Conservation (phyloP, 2,797 vertebrate genomes). For the Chiloscyllium punctatum region DNA sequence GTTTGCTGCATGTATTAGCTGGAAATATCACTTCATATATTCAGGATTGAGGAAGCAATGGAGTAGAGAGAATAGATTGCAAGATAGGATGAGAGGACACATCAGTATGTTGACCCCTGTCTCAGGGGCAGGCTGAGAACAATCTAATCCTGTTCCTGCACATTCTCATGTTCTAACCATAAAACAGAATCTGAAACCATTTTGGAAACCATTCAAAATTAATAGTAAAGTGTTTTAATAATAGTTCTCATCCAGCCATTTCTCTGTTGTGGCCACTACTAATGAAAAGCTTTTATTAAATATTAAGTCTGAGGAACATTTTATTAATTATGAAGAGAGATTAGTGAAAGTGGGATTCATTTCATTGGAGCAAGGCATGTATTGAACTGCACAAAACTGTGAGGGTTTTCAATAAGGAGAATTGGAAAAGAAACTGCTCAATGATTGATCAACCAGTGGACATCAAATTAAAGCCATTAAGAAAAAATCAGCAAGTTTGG, state of each 20-base stretch:
- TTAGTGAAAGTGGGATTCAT: not conserved
- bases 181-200: not conserved
- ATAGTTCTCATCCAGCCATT: not conserved
- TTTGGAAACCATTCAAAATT: not conserved
- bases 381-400: not conserved
- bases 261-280: not conserved
- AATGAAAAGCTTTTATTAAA: not conserved
- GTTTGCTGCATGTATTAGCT: not conserved
- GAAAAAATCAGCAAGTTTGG: not conserved
- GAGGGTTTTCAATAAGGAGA: not conserved
- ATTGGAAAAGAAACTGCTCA: not conserved
- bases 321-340: not conserved
- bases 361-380: not conserved
- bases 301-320: not conserved
- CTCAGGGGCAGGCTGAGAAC: not conserved
- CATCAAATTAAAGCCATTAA: not conserved
- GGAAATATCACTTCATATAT: not conserved
- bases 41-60: not conserved
- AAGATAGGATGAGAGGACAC: not conserved
- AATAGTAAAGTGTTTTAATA: not conserved
- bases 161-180: not conserved
- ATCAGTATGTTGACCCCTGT: not conserved
- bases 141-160: not conserved
- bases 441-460: no score
- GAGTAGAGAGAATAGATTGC: not conserved